These are phyloP conservation scores for Polypterus senegalus DNA, from an alignment of 2,113 vertebrate genomes.

Conservation along the genomic window DNA sequence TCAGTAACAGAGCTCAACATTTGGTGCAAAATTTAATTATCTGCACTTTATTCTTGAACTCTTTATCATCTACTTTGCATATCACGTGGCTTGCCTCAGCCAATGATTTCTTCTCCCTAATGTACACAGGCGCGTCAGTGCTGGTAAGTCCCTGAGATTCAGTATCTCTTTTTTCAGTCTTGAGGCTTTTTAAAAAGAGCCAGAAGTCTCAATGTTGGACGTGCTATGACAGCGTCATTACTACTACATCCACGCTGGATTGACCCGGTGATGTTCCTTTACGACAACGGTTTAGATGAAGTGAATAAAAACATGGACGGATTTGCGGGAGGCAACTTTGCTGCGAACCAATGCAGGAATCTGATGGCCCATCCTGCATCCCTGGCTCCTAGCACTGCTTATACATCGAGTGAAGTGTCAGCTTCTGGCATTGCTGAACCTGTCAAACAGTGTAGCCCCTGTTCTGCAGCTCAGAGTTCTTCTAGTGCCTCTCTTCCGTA, in stretches of 20 bases:
- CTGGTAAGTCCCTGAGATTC: constrained; percentile 62
- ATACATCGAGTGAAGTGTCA: constrained; percentile 66
- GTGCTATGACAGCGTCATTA: constrained; percentile 98
- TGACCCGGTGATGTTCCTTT: constrained; percentile 97
- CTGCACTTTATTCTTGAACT: constrained; percentile 49
- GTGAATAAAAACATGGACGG: constrained; percentile 95
- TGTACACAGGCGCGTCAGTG: constrained; percentile 70
- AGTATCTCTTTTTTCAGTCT: constrained; percentile 80
- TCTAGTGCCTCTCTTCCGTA: constrained; percentile 86
- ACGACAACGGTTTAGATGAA: constrained; percentile 86
- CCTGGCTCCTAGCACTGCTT: constrained; percentile 69
- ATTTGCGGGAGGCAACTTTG: constrained; percentile 77
- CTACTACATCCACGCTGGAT: constrained; percentile 97
- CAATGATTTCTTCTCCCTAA: constrained; percentile 69
- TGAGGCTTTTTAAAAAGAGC: constrained; percentile 91
- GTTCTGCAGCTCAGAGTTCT: constrained; percentile 79
- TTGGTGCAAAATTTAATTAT: constrained; percentile 53
- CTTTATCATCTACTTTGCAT: constrained; percentile 84
- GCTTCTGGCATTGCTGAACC: constrained; percentile 77
- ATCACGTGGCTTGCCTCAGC: constrained; percentile 70
- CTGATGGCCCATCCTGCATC: constrained; percentile 86
- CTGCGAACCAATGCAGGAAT: constrained; percentile 89
- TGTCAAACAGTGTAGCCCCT: constrained; percentile 92
- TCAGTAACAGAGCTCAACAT: constrained; percentile 19
- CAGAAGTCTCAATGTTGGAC: constrained; percentile 83